A percentile compares a stretch with the other conserved stretches of the same genome.
phyloP scores from a whole-genome alignment of 2,888 invertebrate genomes.

The Meganola albula region DNA sequence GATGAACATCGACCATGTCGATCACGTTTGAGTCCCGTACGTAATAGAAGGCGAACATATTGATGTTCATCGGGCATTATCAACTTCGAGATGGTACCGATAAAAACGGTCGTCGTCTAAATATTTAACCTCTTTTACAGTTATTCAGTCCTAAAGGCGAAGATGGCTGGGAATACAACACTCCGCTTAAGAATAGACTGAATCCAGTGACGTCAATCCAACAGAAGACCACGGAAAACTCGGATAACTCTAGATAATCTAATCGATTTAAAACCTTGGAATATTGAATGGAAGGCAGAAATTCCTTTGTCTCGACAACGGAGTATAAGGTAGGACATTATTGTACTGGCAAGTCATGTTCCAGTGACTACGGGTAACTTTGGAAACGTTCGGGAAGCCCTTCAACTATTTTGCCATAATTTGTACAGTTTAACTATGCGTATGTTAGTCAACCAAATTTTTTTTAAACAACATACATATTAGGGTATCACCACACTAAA shows the following conservation, averaged over 20 bases:
- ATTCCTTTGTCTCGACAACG: conserved; percentile 41
- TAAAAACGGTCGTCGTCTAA: neutral
- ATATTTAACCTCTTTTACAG: conserved; percentile 57
- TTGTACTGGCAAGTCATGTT: conserved; percentile 26
- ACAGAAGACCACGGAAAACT: conserved; percentile 39
- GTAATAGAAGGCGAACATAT: too few species aligned
- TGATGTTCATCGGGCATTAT: too few species aligned
- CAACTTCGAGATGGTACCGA: too few species aligned
- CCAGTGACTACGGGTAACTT: conserved; percentile 17
- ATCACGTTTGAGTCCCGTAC: too few species aligned
- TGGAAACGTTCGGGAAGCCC: conserved; percentile 13
- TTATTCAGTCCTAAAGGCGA: conserved; percentile 83
- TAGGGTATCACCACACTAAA: too few species aligned
- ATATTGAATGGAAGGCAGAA: conserved; percentile 36
- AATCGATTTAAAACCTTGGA: conserved; percentile 19
- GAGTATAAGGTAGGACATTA: conserved; percentile 31
- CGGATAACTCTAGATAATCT: conserved; percentile 61
- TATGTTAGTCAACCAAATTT: conserved; percentile 8
- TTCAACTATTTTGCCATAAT: conserved; percentile 30
- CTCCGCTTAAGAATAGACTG: conserved; percentile 68
- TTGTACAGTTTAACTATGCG: conserved; percentile 19
- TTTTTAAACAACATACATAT: too few species aligned
- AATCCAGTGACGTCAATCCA: conserved; percentile 37
- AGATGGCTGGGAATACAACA: conserved; percentile 77
- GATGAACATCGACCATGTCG: too few species aligned